A percentile compares a stretch with the other conserved stretches of the same genome.
Conservation (phyloP, 2,797 vertebrate species). For the Gymnothorax reevesii region DNA sequence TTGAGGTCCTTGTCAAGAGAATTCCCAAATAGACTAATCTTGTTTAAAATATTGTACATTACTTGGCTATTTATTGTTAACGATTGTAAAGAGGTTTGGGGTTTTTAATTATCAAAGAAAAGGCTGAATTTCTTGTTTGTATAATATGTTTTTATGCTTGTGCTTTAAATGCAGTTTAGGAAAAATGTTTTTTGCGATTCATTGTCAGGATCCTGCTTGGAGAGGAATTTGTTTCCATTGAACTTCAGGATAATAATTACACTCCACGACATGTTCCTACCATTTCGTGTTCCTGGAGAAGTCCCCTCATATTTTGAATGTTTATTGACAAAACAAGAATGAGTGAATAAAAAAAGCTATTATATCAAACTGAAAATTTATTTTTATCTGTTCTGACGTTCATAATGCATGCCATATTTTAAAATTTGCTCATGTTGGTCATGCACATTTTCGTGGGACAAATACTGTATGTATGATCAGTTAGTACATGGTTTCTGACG, state of each 20-base stretch:
- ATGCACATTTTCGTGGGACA: no score
- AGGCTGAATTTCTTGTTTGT: conserved; percentile 78
- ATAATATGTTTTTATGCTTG: conserved; percentile 79
- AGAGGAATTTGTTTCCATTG: background rate
- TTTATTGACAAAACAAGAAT: conserved; percentile 12
- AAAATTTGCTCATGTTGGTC: background rate
- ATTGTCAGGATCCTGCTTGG: conserved; percentile 5
- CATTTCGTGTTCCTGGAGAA: background rate
- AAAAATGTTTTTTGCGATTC: conserved; percentile 12
- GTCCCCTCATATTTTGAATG: background rate
- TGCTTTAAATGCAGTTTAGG: conserved; percentile 74
- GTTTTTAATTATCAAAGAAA: conserved; percentile 81
- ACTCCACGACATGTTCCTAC: background rate
- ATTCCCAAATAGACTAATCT: conserved; percentile 73
- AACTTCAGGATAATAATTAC: conserved; percentile 4
- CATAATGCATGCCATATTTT: background rate
- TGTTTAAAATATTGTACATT: conserved; percentile 86
- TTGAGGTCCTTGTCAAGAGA: conserved; percentile 48
- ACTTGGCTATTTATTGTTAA: conserved; percentile 80
- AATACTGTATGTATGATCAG: conserved; percentile 13
- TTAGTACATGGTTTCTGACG: background rate
- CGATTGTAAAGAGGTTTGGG: conserved; percentile 74
- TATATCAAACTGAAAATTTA: background rate
- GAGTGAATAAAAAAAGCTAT: background rate
- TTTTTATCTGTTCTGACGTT: background rate